These are phyloP conservation scores for Pteropus alecto DNA, from an alignment of 2,113 vertebrate species.

Conservation along the genomic window DNA sequence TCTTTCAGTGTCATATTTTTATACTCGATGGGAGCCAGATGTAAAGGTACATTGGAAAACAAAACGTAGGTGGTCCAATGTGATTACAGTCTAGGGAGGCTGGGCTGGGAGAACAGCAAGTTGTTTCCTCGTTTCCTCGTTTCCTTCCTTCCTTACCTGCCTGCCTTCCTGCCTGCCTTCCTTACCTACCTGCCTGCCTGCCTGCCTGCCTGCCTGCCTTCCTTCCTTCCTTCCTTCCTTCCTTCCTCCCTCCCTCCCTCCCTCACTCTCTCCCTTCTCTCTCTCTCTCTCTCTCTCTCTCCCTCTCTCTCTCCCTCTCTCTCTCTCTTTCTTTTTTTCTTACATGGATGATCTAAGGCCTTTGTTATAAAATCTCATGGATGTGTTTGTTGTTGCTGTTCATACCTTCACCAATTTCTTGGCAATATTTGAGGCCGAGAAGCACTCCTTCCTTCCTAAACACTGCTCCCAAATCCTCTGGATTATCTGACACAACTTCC, in stretches of 20 bases:
- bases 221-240: neutral
- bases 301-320: neutral
- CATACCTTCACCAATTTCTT: neutral
- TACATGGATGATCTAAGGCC: neutral
- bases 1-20: slow-evolving; percentile 15
- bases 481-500: neutral
- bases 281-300: neutral
- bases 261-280: neutral
- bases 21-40: neutral
- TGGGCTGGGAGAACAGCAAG: neutral
- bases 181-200: too few relatives aligned
- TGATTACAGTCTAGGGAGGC: slow-evolving; percentile 19
- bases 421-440: neutral
- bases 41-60: slow-evolving; percentile 28
- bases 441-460: neutral
- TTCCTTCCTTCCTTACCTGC: neutral
- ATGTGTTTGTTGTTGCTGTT: neutral
- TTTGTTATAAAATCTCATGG: slow-evolving; percentile 18
- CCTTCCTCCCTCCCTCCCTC: neutral
- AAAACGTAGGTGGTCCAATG: slow-evolving; percentile 46
- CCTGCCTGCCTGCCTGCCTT: too few relatives aligned
- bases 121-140: neutral
- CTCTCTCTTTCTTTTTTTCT: neutral
- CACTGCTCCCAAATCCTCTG: neutral
- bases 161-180: too few relatives aligned